Percentiles rank a stretch among this genome's conserved stretches.
Conservation (phyloP, 2,113 vertebrate genomes). For the Brachyhypopomus occidentalis region DNA sequence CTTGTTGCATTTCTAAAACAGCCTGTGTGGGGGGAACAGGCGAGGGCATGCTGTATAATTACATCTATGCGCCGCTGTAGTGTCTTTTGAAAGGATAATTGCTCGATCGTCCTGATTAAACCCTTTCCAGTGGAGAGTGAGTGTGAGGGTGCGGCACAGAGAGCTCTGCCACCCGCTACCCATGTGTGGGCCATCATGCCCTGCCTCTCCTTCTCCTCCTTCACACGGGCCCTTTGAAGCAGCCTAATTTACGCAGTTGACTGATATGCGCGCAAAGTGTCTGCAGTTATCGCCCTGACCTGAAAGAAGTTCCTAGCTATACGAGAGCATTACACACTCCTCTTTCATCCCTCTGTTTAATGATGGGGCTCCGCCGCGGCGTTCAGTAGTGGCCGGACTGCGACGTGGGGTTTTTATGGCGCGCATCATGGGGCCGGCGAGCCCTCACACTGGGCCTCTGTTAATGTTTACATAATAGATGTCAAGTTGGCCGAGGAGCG, state of each 20-base stretch:
- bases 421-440: slow-evolving; percentile 33
- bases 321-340: background rate
- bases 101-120: slow-evolving; percentile 39
- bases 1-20: slow-evolving; percentile 49
- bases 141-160: slow-evolving; percentile 36
- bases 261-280: slow-evolving; percentile 16
- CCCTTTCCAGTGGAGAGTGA: slow-evolving; percentile 26
- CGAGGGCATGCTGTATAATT: slow-evolving; percentile 56
- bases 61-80: slow-evolving; percentile 50
- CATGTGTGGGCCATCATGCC: slow-evolving; percentile 33
- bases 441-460: slow-evolving; percentile 34
- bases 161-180: slow-evolving; percentile 53
- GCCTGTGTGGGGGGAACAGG: slow-evolving; percentile 45
- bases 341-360: slow-evolving; percentile 19
- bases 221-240: slow-evolving; percentile 31
- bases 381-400: no score
- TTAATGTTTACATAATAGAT: slow-evolving; percentile 58
- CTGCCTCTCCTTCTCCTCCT: slow-evolving; percentile 17
- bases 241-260: slow-evolving; percentile 39
- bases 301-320: background rate
- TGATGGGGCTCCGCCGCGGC: background rate
- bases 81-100: slow-evolving; percentile 58
- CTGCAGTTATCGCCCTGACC: slow-evolving; percentile 16
- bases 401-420: no score
- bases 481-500: slow-evolving; percentile 39